Percentiles rank a stretch among this genome's conserved stretches.
phyloP scores from a whole-genome alignment of 2,888 invertebrate species.

The Cremastinae sp. region DNA sequence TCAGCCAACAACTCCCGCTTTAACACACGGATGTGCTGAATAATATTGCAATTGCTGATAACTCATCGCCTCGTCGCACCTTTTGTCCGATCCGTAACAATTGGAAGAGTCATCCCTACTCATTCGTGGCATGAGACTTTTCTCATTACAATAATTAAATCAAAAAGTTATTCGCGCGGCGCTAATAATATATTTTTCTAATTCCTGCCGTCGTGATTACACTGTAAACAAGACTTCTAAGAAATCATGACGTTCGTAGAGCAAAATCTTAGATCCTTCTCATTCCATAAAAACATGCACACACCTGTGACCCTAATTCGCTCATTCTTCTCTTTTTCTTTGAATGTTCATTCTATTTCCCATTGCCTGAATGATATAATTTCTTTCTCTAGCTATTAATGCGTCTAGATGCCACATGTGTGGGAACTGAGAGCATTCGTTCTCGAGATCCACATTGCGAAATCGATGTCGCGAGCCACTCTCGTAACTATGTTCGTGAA shows the following conservation, averaged over 20 bases:
- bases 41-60: conserved; percentile 2
- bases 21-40: conserved; percentile 4
- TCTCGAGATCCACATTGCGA: conserved; percentile 28
- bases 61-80: conserved; percentile 10
- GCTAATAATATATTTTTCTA: too few relatives aligned
- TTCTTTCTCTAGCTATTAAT: conserved; percentile 7
- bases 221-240: too few relatives aligned
- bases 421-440: conserved; percentile 35
- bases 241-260: not conserved
- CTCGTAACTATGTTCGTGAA: conserved; percentile 17
- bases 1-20: not conserved
- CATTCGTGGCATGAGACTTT: not conserved
- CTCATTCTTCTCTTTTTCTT: conserved; percentile 7
- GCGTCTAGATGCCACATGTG: conserved; percentile 19
- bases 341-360: not conserved
- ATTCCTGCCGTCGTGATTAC: too few relatives aligned
- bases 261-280: not conserved
- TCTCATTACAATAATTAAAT: not conserved
- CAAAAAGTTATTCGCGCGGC: not conserved
- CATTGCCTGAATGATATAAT: not conserved
- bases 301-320: conserved; percentile 39
- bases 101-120: conserved; percentile 18
- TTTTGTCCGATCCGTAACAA: conserved; percentile 31
- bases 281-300: conserved; percentile 25
- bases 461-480: conserved; percentile 40